phyloP scores from a whole-genome alignment of 2,113 vertebrate genomes.

The Ciconia maguari region DNA sequence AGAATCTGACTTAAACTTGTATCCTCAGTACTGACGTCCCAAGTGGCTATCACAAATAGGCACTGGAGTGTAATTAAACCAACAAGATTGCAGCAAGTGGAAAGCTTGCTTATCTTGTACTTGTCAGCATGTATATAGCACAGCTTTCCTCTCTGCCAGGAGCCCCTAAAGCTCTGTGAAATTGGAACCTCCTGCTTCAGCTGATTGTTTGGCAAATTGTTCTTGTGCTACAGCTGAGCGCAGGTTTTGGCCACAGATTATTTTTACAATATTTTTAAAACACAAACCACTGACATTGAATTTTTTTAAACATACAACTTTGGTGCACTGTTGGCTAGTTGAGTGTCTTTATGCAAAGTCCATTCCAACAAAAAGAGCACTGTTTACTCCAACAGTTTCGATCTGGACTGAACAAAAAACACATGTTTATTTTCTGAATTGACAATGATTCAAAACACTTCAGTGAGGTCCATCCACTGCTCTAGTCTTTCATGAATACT shows the following conservation, averaged over 20 bases:
- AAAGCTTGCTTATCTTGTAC: slow-evolving; percentile 5
- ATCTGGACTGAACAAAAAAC: background rate
- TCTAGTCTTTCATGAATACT: background rate
- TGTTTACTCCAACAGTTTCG: background rate
- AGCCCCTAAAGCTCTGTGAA: slow-evolving; percentile 13
- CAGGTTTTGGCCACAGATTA: background rate
- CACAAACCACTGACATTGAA: background rate
- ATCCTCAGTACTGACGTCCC: background rate
- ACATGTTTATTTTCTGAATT: background rate
- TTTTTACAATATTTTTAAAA: background rate
- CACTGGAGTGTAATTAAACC: slow-evolving; percentile 30
- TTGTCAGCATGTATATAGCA: background rate
- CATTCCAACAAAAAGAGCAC: background rate
- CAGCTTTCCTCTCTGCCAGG: slow-evolving; percentile 1
- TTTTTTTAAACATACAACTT: background rate
- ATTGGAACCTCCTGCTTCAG: slow-evolving; percentile 58
- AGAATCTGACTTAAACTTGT: background rate
- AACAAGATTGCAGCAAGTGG: background rate
- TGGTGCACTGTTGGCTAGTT: background rate
- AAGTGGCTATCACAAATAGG: background rate
- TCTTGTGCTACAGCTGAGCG: background rate
- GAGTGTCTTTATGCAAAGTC: background rate
- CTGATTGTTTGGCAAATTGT: slow-evolving; percentile 29
- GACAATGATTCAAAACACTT: background rate
- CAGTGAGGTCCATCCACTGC: background rate